A percentile compares a stretch with the other conserved stretches of the same genome.
These are phyloP conservation scores for Asteroscopus sphinx DNA, from an alignment of 2,888 invertebrate genomes.

Conservation along the genomic window DNA sequence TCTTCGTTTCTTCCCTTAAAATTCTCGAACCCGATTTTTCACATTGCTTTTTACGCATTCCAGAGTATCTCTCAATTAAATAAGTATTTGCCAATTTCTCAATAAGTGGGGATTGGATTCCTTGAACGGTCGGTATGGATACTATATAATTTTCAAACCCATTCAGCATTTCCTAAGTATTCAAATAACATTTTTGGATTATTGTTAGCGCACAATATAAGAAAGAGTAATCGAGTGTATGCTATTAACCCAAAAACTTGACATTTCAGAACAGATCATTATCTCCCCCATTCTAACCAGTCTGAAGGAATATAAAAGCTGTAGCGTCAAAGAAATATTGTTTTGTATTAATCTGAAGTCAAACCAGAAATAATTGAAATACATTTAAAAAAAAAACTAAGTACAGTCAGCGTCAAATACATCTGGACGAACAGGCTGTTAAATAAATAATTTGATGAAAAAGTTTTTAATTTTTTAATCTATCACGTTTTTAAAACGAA, in stretches of 20 bases:
- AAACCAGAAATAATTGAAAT: no score
- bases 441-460: no score
- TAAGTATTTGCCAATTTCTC: conserved; percentile 37
- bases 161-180: conserved; percentile 30
- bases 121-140: conserved; percentile 3
- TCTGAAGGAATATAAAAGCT: conserved; percentile 11
- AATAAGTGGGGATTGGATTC: conserved; percentile 22
- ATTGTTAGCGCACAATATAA: conserved; percentile 15
- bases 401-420: no score
- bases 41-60: conserved; percentile 12
- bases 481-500: no score
- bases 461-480: no score
- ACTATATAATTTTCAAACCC: conserved; percentile 24
- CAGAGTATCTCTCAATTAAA: conserved; percentile 35
- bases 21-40: conserved; percentile 8
- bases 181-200: conserved; percentile 21
- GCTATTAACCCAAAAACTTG: conserved; percentile 58
- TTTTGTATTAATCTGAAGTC: not conserved
- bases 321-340: not conserved
- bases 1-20: conserved; percentile 26
- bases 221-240: conserved; percentile 29
- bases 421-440: no score
- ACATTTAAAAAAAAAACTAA: no score
- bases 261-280: conserved; percentile 52
- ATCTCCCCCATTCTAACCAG: conserved; percentile 44